A percentile compares a stretch with the other conserved stretches of the same genome.
Evolutionary conservation across 2,888 invertebrate species (phyloP).

Genomic region (Drosophila anomalata): DNA sequence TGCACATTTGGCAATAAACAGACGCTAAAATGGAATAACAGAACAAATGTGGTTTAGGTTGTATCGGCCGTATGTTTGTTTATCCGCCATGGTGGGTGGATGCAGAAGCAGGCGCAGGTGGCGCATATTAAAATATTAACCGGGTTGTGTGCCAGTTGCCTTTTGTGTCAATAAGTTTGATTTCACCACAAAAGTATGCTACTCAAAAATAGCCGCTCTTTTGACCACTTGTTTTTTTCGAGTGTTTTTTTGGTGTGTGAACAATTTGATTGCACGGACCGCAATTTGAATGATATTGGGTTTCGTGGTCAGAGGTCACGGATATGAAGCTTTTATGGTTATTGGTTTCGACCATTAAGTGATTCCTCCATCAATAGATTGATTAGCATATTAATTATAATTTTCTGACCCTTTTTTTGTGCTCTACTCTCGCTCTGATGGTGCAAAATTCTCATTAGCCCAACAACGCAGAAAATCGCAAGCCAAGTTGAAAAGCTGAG

Average conservation of each 20-base stretch:
- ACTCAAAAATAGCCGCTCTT: constrained; percentile 38
- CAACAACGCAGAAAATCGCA: constrained; percentile 56
- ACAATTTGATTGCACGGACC: constrained; percentile 62
- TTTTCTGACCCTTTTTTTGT: background rate
- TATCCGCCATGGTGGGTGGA: constrained; percentile 7
- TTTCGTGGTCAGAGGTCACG: constrained; percentile 45
- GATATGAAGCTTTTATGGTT: constrained; percentile 23
- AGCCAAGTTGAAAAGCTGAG: constrained; percentile 51
- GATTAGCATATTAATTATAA: constrained; percentile 38
- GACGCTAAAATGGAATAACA: constrained; percentile 11
- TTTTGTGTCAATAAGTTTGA: constrained; percentile 56
- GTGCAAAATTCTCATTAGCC: constrained; percentile 63
- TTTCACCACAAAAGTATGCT: constrained; percentile 54
- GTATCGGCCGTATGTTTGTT: constrained; percentile 40
- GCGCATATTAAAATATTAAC: background rate
- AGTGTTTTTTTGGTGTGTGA: constrained; percentile 20
- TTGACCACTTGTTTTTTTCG: constrained; percentile 25
- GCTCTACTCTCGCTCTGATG: constrained; percentile 10
- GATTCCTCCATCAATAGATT: constrained; percentile 17
- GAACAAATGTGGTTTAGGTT: constrained; percentile 53
- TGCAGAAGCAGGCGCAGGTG: background rate
- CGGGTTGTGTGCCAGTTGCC: constrained; percentile 5
- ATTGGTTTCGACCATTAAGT: constrained; percentile 30
- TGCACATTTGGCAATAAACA: constrained; percentile 65
- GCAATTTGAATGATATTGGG: constrained; percentile 73